Evolutionary conservation across 2,797 vertebrate species (phyloP).

Genomic region (Chelonia mydas): DNA sequence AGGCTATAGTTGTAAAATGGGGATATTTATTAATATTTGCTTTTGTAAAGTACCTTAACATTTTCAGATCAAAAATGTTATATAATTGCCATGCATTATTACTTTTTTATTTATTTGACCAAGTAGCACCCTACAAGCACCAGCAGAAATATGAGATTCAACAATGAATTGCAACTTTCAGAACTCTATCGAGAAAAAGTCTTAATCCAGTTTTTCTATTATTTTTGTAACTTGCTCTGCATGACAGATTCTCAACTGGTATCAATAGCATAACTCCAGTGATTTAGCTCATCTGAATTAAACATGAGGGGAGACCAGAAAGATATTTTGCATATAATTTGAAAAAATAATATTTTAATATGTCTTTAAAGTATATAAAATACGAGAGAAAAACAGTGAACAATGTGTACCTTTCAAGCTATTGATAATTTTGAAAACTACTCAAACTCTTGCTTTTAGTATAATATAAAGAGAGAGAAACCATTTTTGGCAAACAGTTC

Average conservation of each 20-base stretch:
- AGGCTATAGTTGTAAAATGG: neutral
- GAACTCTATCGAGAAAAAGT: neutral
- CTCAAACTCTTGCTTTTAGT: neutral
- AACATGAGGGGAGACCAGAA: neutral
- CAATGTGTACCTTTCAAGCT: neutral
- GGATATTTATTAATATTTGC: neutral
- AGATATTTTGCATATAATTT: neutral
- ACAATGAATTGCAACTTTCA: conserved; percentile 2
- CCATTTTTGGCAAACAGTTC: conserved; percentile 67
- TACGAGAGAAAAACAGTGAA: neutral
- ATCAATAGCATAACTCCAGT: neutral
- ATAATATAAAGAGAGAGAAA: conserved; percentile 60
- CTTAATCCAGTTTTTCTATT: neutral
- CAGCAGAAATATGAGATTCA: neutral
- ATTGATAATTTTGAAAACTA: conserved; percentile 18
- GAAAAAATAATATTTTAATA: neutral
- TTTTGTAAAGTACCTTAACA: neutral
- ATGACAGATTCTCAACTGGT: neutral
- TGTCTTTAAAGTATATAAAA: neutral
- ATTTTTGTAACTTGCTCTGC: neutral
- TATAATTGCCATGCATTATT: neutral
- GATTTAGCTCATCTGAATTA: neutral
- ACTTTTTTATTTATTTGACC: neutral
- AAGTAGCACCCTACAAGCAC: neutral
- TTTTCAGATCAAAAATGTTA: neutral